Evolutionary conservation across 2,113 vertebrate species (phyloP).

Genomic region (Pedionomus torquatus): DNA sequence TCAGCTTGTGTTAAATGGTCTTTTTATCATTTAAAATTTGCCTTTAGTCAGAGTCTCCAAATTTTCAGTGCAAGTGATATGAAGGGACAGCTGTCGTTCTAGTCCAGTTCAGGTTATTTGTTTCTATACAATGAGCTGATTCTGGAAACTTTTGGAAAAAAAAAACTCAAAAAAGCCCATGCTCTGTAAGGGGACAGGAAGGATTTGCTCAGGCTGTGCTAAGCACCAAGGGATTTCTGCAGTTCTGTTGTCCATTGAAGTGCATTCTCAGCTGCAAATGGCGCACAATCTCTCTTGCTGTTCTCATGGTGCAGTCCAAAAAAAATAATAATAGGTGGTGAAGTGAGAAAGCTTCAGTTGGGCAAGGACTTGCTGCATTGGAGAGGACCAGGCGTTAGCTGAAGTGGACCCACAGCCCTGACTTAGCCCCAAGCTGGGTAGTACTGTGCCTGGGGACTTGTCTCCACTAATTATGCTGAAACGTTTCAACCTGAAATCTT

Average conservation of each 20-base stretch:
- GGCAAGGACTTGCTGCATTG: background rate
- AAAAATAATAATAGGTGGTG: background rate
- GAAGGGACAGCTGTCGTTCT: conserved; percentile 32
- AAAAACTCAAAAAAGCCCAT: background rate
- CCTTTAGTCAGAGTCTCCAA: conserved; percentile 45
- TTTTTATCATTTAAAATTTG: conserved; percentile 46
- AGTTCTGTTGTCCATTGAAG: conserved; percentile 59
- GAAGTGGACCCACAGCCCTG: accelerated
- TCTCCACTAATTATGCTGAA: background rate
- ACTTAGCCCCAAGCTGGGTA: background rate
- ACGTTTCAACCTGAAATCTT: background rate
- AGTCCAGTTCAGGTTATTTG: conserved; percentile 25
- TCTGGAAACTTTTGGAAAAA: conserved; percentile 46
- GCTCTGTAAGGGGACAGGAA: background rate
- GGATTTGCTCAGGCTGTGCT: background rate
- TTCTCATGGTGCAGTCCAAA: conserved; percentile 7
- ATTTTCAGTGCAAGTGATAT: conserved; percentile 22
- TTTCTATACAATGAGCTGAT: conserved; percentile 56
- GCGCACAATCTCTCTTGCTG: conserved; percentile 52
- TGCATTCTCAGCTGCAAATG: conserved; percentile 70
- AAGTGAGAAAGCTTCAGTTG: background rate
- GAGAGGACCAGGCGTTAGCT: background rate
- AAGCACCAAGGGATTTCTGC: conserved; percentile 24
- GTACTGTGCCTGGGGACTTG: accelerated
- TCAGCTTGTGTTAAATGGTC: conserved; percentile 58